A percentile compares a stretch with the other conserved stretches of the same genome.
phyloP scores from a whole-genome alignment of 2,888 invertebrate genomes.

The Geotrupes spiniger region DNA sequence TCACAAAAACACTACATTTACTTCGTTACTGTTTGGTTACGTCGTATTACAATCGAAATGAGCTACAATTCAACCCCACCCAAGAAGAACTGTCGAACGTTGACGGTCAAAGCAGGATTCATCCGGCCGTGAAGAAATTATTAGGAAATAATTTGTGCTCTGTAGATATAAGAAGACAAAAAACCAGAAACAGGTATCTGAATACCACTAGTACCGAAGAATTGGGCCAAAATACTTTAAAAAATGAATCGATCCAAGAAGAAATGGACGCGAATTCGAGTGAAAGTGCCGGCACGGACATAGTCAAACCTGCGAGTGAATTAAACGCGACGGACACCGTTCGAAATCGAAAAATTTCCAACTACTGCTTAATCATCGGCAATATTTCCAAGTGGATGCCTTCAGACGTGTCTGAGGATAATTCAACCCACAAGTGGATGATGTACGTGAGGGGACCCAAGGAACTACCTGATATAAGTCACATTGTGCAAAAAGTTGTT shows the following conservation, averaged over 20 bases:
- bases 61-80: slow-evolving; percentile 48
- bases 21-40: slow-evolving; percentile 59
- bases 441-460: slow-evolving; percentile 76
- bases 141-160: slow-evolving; percentile 57
- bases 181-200: slow-evolving; percentile 6
- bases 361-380: slow-evolving; percentile 53
- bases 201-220: slow-evolving; percentile 13
- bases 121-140: slow-evolving; percentile 74
- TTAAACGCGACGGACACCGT: slow-evolving; percentile 20
- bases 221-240: slow-evolving; percentile 9
- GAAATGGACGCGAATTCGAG: slow-evolving; percentile 15
- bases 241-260: neutral
- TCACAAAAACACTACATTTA: slow-evolving; percentile 58
- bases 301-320: slow-evolving; percentile 12
- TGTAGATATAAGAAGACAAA: slow-evolving; percentile 34
- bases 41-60: slow-evolving; percentile 60
- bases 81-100: slow-evolving; percentile 38
- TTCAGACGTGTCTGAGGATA: slow-evolving; percentile 64
- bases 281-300: slow-evolving; percentile 9
- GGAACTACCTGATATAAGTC: slow-evolving; percentile 58
- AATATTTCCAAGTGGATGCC: slow-evolving; percentile 85
- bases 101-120: slow-evolving; percentile 55
- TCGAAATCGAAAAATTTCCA: slow-evolving; percentile 42
- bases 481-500: slow-evolving; percentile 69
- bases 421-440: slow-evolving; percentile 86